These are phyloP conservation scores for Dasyurus viverrinus DNA, from an alignment of 2,113 vertebrate genomes.

Conservation along the genomic window DNA sequence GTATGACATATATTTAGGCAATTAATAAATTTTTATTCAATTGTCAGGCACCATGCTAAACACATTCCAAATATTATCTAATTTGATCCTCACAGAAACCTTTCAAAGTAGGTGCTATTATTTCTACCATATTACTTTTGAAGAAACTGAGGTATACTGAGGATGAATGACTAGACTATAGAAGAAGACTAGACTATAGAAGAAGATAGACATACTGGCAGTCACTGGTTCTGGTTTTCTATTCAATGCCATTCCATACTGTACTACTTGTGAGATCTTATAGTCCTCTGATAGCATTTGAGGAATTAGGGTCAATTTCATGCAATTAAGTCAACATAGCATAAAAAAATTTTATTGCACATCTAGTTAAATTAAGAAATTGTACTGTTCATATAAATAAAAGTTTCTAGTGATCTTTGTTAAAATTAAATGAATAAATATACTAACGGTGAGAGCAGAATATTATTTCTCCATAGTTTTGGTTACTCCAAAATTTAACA, in stretches of 20 bases:
- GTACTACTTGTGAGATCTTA: no score
- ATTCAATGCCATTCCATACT: background rate
- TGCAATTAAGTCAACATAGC: background rate
- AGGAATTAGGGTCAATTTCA: background rate
- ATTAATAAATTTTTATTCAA: no score
- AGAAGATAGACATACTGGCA: background rate
- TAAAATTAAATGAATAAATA: conserved; percentile 29
- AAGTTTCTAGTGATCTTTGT: conserved; percentile 1
- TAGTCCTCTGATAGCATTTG: background rate
- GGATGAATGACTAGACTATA: background rate
- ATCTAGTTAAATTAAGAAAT: conserved; percentile 30
- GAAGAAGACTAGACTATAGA: background rate
- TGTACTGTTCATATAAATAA: background rate
- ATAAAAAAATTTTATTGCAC: conserved; percentile 30
- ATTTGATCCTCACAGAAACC: no score
- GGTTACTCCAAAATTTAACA: background rate
- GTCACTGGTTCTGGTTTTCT: background rate
- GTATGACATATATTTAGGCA: no score
- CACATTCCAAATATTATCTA: no score
- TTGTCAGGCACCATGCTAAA: no score
- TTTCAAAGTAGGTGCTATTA: background rate
- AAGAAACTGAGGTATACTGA: background rate
- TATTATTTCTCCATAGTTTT: background rate
- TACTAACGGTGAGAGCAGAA: background rate
- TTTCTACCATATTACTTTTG: background rate